Evolutionary conservation across 2,888 invertebrate species (phyloP), one percentile per base, ranked within the genome.

Genomic region (Pterostichus madidus): DNA sequence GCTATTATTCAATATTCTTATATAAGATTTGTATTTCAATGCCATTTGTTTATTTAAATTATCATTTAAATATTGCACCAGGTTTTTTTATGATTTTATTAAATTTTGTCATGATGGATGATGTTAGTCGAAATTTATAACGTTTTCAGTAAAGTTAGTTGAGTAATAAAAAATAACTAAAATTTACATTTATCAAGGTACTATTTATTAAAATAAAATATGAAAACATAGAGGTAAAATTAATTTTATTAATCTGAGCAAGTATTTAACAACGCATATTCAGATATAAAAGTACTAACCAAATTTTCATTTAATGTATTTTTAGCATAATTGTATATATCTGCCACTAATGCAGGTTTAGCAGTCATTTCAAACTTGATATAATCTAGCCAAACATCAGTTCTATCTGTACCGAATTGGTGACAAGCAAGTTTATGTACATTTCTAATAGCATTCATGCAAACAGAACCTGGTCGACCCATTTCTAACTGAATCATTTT

Each of bases 301-400:
- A 77, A 49, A 76, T 77, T 64, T 39, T 83, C 83, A 39, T 52
- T 77, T 61, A 83, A 77, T 13, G 68, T 83, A 83, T 77, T 83
- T 64, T 77, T 83, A 1, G 83, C 83, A 15, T 35, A 61, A 52
- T 76, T 77, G 64, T 83, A 83, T 61, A 83, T 61, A 11, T 83
- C 77, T 2, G 83, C 39, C 10, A 83, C 77, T 46, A 24, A 17
- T 17, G 11, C n/a, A 13, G 83, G 49, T 10, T 61, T 75, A 11
- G 59, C 64, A n/a, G 49, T 68, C 52, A 83, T 64, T 52, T 76
- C 83, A 89, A 96, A 95, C 84, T 91, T 90, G 78, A 96, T 92
- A 86, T 93, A 95, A 86, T 95, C 92, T 85, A 95, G 91, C 96
- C 96, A 97, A 13, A 96, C 90, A 84, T 93, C 92, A 4, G 92